Base-by-base conservation (phyloP, 2,113 vertebrate genomes). In the Ctenomys sociabilis region DNA sequence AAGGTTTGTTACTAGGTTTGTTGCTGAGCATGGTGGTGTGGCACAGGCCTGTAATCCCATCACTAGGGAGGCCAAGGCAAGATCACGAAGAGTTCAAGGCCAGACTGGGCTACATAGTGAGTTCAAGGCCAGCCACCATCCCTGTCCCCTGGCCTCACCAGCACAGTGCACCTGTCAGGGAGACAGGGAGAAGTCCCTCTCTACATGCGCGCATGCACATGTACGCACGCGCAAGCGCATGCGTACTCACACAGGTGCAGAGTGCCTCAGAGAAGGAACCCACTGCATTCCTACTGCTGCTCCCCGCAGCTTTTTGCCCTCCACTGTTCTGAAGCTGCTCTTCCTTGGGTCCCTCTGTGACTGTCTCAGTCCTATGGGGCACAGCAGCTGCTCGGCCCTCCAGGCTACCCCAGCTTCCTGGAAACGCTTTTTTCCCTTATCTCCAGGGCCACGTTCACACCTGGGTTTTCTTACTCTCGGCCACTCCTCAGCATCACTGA, bases 151-250 rank as follows among this genome's bases (percentile, higher is more conserved):
- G 16, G 78, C 57, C 17, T 7, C 45, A 45, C 24, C 43, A 77
- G 75, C 75, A 30, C 28, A 77, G 7, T 35, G 8, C 49, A 11
- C 19, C 24, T 7, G 1, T 10, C 35, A 5, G 12, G 22, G 59
- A n/a, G 17, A 45, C 35, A 5, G 12, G 22, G 59, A n/a, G 17
- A 45, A 59, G 26, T 17, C 91, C 85, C 24, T 66, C 64, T 32
- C 19, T 26, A 10, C 19, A 35, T 12, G 0, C 24, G 22, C 1
- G 2, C 4, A 1, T 17, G 21, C 2, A 30, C 57, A 21, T 3
- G 3, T 2, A 2, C 0, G 11, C 37, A n/a, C 43, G 19, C 13
- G 22, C 10, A 26, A 0, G 2, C 30, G 16, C 8, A 0, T 0
- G 0, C 14, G 4, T 37, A 17, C 13, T 5, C 24, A 17, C 17